phyloP scores from a whole-genome alignment of 30 jellyfish, hydroid and myxozoan species.

The Aurelia coerulea region DNA sequence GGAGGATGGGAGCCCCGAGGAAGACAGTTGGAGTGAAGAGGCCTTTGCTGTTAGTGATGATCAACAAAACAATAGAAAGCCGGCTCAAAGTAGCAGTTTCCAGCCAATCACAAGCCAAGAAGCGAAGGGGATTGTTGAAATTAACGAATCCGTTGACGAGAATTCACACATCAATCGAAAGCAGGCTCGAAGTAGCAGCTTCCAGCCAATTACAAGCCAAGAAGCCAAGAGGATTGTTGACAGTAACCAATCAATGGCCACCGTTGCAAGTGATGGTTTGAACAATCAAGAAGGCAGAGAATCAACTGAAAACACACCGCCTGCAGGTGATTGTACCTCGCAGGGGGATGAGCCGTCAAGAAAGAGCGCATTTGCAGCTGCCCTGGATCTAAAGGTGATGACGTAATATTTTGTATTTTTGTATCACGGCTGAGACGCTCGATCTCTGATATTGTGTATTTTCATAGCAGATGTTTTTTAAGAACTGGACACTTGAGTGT shows the following conservation, averaged over 20 bases:
- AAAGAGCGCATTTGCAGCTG: constrained; percentile 70
- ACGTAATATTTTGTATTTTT: neutral
- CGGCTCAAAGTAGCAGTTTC: constrained; percentile 5
- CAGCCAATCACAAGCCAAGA: neutral
- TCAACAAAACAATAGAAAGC: neutral
- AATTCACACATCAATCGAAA: too few species aligned
- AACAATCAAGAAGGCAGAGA: neutral
- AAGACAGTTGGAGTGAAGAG: constrained; percentile 18
- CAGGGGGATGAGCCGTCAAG: constrained; percentile 48
- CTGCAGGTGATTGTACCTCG: too few species aligned
- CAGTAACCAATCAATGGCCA: neutral
- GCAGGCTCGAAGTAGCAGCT: too few species aligned
- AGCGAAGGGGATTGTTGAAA: neutral
- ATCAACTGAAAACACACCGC: neutral
- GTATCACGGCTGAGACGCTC: too few species aligned
- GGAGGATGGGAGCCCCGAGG: constrained; percentile 2
- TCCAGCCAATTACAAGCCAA: neutral
- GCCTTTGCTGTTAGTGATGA: neutral
- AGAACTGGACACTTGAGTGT: too few species aligned
- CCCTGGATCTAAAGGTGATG: constrained; percentile 63
- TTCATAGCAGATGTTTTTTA: too few species aligned
- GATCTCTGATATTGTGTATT: too few species aligned
- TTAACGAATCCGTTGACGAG: neutral
- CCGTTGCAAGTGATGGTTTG: neutral
- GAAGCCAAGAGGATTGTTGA: neutral